Evolutionary conservation across 2,797 vertebrate genomes (phyloP).

Genomic region (Sparus aurata): DNA sequence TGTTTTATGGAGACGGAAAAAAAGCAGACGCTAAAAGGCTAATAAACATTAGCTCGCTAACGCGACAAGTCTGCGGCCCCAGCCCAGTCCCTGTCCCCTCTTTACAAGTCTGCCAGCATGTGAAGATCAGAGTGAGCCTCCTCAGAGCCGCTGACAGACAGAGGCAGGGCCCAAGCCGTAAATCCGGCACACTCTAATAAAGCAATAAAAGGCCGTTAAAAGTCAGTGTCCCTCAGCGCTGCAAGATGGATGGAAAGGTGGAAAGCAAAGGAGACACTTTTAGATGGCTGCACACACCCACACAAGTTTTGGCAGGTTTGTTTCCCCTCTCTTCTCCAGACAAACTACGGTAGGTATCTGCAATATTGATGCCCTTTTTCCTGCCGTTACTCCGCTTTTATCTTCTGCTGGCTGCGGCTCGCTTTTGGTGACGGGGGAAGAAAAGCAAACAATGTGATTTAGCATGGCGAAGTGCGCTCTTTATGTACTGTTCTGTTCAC

Average conservation of each 20-base stretch:
- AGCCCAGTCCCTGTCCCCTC: constrained; percentile 28
- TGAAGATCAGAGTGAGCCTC: constrained; percentile 65
- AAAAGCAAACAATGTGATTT: constrained; percentile 50
- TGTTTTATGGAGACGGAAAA: constrained; percentile 65
- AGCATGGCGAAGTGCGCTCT: constrained; percentile 19
- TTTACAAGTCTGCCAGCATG: constrained; percentile 52
- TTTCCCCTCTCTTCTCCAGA: constrained; percentile 23
- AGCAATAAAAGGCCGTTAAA: constrained; percentile 81
- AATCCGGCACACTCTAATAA: constrained; percentile 80
- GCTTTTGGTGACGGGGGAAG: constrained; percentile 35
- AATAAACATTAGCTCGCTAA: constrained; percentile 70
- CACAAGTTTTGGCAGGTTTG: constrained; percentile 43
- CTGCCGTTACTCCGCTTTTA: constrained; percentile 50
- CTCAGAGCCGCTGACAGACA: constrained; percentile 65
- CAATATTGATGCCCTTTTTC: constrained; percentile 53
- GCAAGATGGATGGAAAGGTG: constrained; percentile 74
- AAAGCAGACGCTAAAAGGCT: constrained; percentile 62
- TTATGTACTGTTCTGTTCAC: constrained; percentile 42
- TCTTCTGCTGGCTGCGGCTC: constrained; percentile 29
- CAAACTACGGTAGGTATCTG: constrained; percentile 39
- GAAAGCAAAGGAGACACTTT: constrained; percentile 67
- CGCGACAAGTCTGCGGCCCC: constrained; percentile 39
- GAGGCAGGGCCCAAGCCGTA: constrained; percentile 61
- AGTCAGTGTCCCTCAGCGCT: constrained; percentile 69
- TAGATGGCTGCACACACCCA: constrained; percentile 55